Evolutionary conservation across 2,888 invertebrate genomes (phyloP), one percentile per base, ranked within the genome.

Genomic region (Clepsis dumicolana): DNA sequence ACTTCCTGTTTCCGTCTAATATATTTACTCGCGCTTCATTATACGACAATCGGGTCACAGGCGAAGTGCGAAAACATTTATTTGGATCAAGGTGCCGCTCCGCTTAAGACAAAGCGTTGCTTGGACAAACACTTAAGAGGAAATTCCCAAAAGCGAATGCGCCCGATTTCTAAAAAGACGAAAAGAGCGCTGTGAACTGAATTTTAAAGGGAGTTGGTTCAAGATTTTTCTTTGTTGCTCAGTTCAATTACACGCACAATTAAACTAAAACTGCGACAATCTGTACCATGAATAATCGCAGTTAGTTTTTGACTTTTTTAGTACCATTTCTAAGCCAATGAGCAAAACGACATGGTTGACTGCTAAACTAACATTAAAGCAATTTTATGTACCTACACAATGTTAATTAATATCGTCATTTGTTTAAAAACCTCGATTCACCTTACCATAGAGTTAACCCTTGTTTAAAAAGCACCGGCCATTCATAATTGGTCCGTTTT

Each of bases 1-100:
- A 88, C 89, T 92, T 93, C 93, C 93, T 89, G 92, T 92, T 90
- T 91, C 91, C 91, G 86, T 81, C 87, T 84, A 81, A 84, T 82
- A 83, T 82, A 78, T 84, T 84, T 83, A 81, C 79, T 76, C 74
- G 70, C 78, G 76, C 73, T 77, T 79, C 80, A 82, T 83, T 81
- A 80, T 61, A 53, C 73, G 70, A 77, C 75, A 76, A 79, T 80
- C 76, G 78, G 82, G 81, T 80, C 78, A 75, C 63, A 80, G 74
- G 48, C 67, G 21, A 53, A 78, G 83, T 84, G 87, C 87, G 84
- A 87, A 87, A 83, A 80, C 52, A 25, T 38, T 67, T 64, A 67
- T 67, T 68, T 64, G 2, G 21, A 57, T 67, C 57, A 18, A 44
- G 24, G 57, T 56, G 29, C 24, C 48, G 48, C 21, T 48, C 48